Conservation (phyloP, 2,888 invertebrate species). For the Rotaria macrura region DNA sequence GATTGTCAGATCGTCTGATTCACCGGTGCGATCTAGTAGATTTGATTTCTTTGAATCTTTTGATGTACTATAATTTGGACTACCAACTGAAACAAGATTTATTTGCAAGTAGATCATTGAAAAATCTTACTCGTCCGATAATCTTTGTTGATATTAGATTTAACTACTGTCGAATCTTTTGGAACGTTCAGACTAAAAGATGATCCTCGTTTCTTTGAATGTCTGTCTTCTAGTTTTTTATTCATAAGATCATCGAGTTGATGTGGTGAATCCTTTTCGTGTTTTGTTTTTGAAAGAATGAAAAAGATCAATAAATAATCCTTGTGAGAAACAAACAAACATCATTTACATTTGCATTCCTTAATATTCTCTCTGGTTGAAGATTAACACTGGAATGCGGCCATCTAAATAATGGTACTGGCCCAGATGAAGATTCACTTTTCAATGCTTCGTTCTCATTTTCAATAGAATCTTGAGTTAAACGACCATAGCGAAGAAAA, state of each 20-base stretch:
- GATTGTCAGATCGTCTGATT: conserved; percentile 41
- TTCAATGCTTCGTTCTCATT: background rate
- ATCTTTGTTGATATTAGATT: background rate
- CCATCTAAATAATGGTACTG: background rate
- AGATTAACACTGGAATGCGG: background rate
- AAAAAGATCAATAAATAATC: too few species aligned
- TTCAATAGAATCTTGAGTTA: background rate
- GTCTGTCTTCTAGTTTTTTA: background rate
- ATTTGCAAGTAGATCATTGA: too few species aligned
- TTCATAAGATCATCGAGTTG: background rate
- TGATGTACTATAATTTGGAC: background rate
- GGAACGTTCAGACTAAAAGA: background rate
- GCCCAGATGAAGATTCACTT: background rate
- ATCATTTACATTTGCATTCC: background rate
- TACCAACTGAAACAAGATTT: background rate
- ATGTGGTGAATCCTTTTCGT: background rate
- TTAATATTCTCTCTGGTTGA: background rate
- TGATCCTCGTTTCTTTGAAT: conserved; percentile 38
- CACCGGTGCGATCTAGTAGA: background rate
- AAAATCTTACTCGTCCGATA: background rate
- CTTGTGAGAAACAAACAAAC: background rate
- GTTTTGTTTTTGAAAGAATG: too few species aligned
- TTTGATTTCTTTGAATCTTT: background rate
- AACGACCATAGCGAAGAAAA: background rate
- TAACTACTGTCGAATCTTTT: background rate